Conservation (phyloP, 2,888 invertebrate species). For the Lepidocyrtoides sp. region DNA sequence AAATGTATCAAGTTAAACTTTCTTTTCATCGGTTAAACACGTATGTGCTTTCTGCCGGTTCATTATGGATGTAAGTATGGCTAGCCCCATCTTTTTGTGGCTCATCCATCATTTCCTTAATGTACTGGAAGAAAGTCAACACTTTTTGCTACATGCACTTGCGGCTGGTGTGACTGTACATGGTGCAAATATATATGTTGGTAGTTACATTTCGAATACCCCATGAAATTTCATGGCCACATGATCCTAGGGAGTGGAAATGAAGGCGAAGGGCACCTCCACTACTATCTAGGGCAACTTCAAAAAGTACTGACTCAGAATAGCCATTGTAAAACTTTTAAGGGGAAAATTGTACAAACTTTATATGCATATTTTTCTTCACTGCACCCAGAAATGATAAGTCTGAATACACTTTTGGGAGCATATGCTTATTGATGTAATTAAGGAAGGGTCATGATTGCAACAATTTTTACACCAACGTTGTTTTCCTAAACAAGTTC, state of each 20-base stretch:
- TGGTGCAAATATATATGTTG: not conserved
- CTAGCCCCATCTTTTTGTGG: conserved; percentile 39
- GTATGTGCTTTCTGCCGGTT: not conserved
- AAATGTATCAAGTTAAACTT: not conserved
- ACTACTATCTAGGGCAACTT: not conserved
- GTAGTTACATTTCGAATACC: not conserved
- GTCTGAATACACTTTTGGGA: not conserved
- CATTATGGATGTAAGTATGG: not conserved
- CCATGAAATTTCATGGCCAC: conserved; percentile 78
- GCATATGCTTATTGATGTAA: too few species aligned
- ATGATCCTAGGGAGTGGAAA: conserved; percentile 31
- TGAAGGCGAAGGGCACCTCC: conserved; percentile 63
- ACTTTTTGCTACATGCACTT: conserved; percentile 13
- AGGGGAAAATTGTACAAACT: too few species aligned
- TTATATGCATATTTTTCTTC: too few species aligned
- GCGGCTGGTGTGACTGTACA: not conserved
- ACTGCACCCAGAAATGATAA: not conserved
- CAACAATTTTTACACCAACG: not conserved
- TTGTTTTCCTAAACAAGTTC: not conserved
- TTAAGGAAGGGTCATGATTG: not conserved
- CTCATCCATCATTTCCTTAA: conserved; percentile 73
- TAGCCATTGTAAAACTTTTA: not conserved
- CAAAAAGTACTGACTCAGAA: not conserved
- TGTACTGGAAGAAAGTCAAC: conserved; percentile 78
- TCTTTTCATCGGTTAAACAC: not conserved